These are phyloP conservation scores for Grallaria varia DNA, from an alignment of 2,113 vertebrate genomes.

Conservation along the genomic window DNA sequence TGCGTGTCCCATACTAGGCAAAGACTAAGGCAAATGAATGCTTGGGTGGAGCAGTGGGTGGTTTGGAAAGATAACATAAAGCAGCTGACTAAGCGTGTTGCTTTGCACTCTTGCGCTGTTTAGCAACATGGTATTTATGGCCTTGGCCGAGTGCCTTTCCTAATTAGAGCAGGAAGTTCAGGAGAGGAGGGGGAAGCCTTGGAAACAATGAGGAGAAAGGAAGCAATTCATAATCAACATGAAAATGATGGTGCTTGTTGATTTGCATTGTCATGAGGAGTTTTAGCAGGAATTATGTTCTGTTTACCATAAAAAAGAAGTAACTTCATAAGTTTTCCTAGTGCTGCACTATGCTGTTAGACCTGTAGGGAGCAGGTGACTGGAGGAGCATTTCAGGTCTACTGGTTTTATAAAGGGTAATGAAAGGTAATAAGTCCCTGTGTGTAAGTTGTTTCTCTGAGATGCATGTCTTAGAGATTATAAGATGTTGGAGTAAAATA, in stretches of 20 bases:
- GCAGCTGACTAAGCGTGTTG: background rate
- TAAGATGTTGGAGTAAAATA: background rate
- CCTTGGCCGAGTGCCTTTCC: background rate
- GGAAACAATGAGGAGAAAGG: background rate
- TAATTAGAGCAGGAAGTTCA: constrained; percentile 6
- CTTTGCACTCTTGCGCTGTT: background rate
- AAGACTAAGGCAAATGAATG: background rate
- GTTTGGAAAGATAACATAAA: background rate
- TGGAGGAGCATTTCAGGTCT: constrained; percentile 8
- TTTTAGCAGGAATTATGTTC: background rate
- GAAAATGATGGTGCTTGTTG: background rate
- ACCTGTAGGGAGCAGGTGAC: constrained; percentile 34
- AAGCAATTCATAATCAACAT: background rate
- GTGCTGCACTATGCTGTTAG: background rate
- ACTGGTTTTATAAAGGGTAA: background rate
- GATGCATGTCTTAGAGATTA: background rate
- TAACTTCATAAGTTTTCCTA: background rate
- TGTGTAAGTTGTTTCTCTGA: background rate
- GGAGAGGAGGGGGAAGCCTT: background rate
- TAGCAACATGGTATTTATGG: background rate
- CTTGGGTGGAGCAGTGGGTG: background rate
- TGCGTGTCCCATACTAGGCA: background rate
- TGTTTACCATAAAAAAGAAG: background rate
- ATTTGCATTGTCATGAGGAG: background rate
- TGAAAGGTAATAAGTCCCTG: background rate